phyloP scores from a whole-genome alignment of 2,797 vertebrate genomes.

The Austrolebias charrua region DNA sequence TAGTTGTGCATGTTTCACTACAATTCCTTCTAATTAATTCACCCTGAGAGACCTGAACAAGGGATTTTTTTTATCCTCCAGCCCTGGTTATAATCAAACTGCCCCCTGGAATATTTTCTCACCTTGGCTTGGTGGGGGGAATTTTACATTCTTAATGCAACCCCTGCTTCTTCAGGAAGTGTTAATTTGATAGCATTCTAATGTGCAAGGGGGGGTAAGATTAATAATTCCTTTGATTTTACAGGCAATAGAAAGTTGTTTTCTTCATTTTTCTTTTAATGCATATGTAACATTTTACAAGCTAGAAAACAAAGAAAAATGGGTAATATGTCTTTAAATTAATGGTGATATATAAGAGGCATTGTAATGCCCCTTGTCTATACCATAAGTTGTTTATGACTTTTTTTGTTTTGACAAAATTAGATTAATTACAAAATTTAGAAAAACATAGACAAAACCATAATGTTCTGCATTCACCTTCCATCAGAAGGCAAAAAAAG shows the following conservation, averaged over 20 bases:
- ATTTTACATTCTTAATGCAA: slow-evolving; percentile 70
- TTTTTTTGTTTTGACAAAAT: too few relatives aligned
- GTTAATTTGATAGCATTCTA: slow-evolving; percentile 78
- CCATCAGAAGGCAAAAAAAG: too few relatives aligned
- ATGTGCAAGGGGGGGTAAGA: slow-evolving; percentile 36
- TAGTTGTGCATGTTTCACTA: slow-evolving; percentile 39
- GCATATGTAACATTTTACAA: neutral
- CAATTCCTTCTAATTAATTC: slow-evolving; percentile 68
- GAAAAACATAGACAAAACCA: too few relatives aligned
- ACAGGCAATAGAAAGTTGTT: slow-evolving; percentile 6
- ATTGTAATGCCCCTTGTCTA: too few relatives aligned
- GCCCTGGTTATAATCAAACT: slow-evolving; percentile 66
- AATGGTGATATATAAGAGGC: too few relatives aligned
- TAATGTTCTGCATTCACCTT: too few relatives aligned
- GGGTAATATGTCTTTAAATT: too few relatives aligned
- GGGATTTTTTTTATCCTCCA: slow-evolving; percentile 50
- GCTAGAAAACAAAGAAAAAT: neutral
- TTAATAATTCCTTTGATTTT: slow-evolving; percentile 65
- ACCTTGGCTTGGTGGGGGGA: slow-evolving; percentile 68
- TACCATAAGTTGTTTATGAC: too few relatives aligned
- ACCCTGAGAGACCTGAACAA: slow-evolving; percentile 62
- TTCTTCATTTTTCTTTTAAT: neutral
- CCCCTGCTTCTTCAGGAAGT: slow-evolving; percentile 64
- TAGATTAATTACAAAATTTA: too few relatives aligned
- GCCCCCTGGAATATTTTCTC: slow-evolving; percentile 79